phyloP scores from a whole-genome alignment of 2,797 vertebrate species.

The Cirrhinus molitorella region DNA sequence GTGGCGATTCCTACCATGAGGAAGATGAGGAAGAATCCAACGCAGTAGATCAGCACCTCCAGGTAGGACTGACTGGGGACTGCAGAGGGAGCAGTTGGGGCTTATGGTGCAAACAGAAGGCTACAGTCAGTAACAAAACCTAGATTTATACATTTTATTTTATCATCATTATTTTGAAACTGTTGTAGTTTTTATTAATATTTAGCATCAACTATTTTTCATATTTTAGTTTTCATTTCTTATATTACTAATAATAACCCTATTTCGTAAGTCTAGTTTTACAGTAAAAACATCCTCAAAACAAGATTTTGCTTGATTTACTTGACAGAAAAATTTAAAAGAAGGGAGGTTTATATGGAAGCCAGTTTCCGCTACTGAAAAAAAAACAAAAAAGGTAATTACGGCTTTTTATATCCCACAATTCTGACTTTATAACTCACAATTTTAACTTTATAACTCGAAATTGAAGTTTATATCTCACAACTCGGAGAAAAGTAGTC shows the following conservation, averaged over 20 bases:
- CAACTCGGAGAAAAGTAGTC: not conserved
- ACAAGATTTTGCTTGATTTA: not conserved
- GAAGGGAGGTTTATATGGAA: not conserved
- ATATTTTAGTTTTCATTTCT: not conserved
- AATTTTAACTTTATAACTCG: too few relatives aligned
- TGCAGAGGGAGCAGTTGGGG: constrained; percentile 73
- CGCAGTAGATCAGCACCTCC: constrained; percentile 98
- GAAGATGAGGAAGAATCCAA: constrained; percentile 94
- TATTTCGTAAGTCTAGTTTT: not conserved
- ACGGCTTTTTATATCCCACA: not conserved
- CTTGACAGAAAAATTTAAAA: not conserved
- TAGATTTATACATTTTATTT: not conserved
- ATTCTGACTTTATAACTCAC: too few relatives aligned
- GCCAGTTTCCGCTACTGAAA: not conserved
- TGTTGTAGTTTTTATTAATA: too few relatives aligned
- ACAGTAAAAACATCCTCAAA: not conserved
- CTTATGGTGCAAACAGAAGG: constrained; percentile 29
- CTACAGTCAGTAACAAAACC: not conserved
- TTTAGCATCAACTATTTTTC: not conserved
- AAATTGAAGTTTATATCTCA: not conserved
- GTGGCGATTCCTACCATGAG: constrained; percentile 92
- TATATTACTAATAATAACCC: too few relatives aligned
- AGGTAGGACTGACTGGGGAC: constrained; percentile 87
- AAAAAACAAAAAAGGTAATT: not conserved
- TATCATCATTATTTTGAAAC: not conserved